These are phyloP conservation scores for Emesis russula DNA, from an alignment of 2,888 invertebrate species.

Conservation along the genomic window DNA sequence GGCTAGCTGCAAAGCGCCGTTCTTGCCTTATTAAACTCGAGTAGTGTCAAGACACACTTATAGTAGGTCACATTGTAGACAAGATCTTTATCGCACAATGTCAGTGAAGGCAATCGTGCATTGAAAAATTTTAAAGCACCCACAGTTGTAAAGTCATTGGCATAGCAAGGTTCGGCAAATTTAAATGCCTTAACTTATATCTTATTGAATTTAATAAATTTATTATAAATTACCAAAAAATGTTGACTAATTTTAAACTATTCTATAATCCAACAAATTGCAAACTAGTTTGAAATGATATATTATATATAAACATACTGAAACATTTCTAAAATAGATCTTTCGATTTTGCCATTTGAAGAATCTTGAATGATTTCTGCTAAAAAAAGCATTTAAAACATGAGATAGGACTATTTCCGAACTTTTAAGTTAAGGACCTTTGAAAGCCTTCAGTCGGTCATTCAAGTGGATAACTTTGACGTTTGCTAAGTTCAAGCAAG, in stretches of 20 bases:
- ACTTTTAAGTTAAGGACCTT: background rate
- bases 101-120: constrained; percentile 70
- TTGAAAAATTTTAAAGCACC: constrained; percentile 68
- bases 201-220: too few relatives aligned
- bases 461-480: background rate
- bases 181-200: too few relatives aligned
- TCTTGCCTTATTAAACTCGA: constrained; percentile 93
- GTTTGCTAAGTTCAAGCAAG: background rate
- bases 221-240: too few relatives aligned
- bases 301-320: too few relatives aligned
- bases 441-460: background rate
- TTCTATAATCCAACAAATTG: too few relatives aligned
- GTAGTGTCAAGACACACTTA: constrained; percentile 93
- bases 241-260: too few relatives aligned
- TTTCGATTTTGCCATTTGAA: too few relatives aligned
- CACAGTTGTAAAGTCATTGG: constrained; percentile 48
- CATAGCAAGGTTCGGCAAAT: background rate
- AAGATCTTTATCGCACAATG: constrained; percentile 91
- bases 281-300: too few relatives aligned
- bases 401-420: background rate
- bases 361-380: too few relatives aligned
- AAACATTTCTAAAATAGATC: too few relatives aligned
- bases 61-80: constrained; percentile 92
- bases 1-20: constrained; percentile 91
- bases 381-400: constrained; percentile 1